Base-by-base conservation (phyloP, 1,140 invertebrate genomes). In the Sesamia nonagrioides region DNA sequence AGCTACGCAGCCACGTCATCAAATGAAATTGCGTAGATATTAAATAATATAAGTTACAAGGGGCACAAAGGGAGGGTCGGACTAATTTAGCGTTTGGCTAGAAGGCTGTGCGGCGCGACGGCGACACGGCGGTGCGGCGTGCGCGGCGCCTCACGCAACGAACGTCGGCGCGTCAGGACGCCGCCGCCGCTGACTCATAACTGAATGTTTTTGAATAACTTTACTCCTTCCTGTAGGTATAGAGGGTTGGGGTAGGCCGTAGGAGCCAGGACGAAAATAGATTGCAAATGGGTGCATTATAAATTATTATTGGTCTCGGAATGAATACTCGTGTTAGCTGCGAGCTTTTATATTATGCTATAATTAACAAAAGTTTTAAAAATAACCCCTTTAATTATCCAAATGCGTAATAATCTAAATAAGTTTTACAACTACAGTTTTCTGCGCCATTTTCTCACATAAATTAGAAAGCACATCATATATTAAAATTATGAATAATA, bases 111-210 rank as follows among this genome's bases (percentile, higher is more conserved):
- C 58, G 58, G 71, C n/a, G n/a, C n/a, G n/a, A n/a, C 58, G 18
- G 11, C 21, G 72, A 9, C 13, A 35, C 13, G 45, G 33, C n/a
- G n/a, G n/a, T n/a, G n/a, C n/a, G 17, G 40, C 7, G 56, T 13
- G 17, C 40, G 50, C n/a, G 89, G 87, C 87, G 87, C 89, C 88
- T 77, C 87, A 89, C 89, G 89, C 87, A 78, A 89, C 75, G 56
- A 77, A 7, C 66, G 76, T 79, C 78, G 79, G 79, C 82, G 79
- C 87, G 77, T 60, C 60, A 15, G 48, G 79, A 83, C 78, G 87
- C 83, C 85, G 77, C 75, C 80, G 18, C 35, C 66, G 7, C 68
- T 80, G 81, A 82, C 71, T 79, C 81, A 79, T 77, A n/a, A 54
- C 40, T 60, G 68, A 50, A 52, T 21, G 52, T 58, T 56, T 72